These are phyloP conservation scores for Vombatus ursinus DNA, from an alignment of 2,113 vertebrate genomes.

Conservation along the genomic window DNA sequence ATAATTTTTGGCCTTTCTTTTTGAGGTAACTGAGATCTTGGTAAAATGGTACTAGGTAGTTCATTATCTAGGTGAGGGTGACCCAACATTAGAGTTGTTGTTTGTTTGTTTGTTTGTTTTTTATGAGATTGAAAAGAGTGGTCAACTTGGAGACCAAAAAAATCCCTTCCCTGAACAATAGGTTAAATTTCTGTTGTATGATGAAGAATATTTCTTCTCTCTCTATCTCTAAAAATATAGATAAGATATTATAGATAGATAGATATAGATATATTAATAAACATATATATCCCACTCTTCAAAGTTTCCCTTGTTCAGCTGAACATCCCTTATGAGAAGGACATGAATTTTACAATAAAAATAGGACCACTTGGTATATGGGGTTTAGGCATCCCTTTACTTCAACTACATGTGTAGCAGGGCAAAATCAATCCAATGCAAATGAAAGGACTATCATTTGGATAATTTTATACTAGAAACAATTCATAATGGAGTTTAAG, in stretches of 20 bases:
- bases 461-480: neutral
- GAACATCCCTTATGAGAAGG: conserved; percentile 50
- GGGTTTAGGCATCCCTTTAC: conserved; percentile 69
- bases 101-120: neutral
- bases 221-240: neutral
- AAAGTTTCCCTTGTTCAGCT: neutral
- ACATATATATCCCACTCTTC: neutral
- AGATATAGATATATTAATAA: neutral
- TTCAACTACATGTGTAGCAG: neutral
- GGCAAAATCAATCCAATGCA: neutral
- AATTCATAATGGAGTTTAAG: neutral
- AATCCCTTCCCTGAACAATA: neutral
- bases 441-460: neutral
- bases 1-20: neutral
- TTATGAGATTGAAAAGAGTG: neutral
- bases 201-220: neutral
- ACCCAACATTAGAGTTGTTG: neutral
- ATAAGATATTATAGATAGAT: neutral
- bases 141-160: conserved; percentile 4
- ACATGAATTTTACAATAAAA: conserved; percentile 83
- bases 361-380: conserved; percentile 75
- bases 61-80: neutral
- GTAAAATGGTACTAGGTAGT: neutral
- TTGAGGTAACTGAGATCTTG: neutral
- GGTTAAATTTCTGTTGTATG: neutral